These are phyloP conservation scores for Laothoe populi DNA, from an alignment of 2,888 invertebrate species.

Conservation along the genomic window DNA sequence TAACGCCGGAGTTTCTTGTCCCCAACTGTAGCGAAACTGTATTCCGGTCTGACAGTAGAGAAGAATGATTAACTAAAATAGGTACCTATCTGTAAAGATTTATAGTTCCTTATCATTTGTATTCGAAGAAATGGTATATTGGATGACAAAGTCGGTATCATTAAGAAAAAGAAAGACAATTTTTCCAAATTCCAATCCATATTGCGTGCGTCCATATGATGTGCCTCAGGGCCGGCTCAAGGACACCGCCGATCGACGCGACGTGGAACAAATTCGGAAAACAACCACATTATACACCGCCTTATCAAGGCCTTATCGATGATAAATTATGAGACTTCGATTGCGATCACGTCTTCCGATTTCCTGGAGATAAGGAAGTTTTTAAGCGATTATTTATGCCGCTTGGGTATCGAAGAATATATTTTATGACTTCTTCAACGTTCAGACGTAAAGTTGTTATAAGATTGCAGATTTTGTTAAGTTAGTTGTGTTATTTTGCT, in stretches of 20 bases:
- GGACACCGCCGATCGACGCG: conserved; percentile 30
- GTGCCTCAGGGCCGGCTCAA: conserved; percentile 35
- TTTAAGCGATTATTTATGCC: background rate
- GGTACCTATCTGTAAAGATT: too few species aligned
- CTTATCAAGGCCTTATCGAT: conserved; percentile 13
- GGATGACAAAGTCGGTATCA: background rate
- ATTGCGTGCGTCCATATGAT: conserved; percentile 58
- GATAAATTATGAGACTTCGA: background rate
- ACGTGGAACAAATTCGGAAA: conserved; percentile 29
- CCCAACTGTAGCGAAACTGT: too few species aligned
- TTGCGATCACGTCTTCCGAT: conserved; percentile 1
- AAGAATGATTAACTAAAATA: conserved; percentile 1
- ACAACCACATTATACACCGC: conserved; percentile 9
- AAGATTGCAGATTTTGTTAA: too few species aligned
- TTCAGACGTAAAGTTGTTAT: background rate
- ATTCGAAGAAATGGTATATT: background rate
- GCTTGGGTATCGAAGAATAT: background rate
- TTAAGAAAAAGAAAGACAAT: conserved; percentile 36
- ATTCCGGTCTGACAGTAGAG: too few species aligned
- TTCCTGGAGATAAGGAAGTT: background rate
- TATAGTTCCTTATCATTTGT: background rate
- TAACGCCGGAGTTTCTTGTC: too few species aligned
- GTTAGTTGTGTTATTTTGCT: too few species aligned
- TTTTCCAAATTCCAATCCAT: conserved; percentile 35
- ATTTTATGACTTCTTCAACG: conserved; percentile 7